Evolutionary conservation across 2,888 invertebrate species (phyloP), one percentile per base, ranked within the genome.

Genomic region (Leucoptera coffeella): DNA sequence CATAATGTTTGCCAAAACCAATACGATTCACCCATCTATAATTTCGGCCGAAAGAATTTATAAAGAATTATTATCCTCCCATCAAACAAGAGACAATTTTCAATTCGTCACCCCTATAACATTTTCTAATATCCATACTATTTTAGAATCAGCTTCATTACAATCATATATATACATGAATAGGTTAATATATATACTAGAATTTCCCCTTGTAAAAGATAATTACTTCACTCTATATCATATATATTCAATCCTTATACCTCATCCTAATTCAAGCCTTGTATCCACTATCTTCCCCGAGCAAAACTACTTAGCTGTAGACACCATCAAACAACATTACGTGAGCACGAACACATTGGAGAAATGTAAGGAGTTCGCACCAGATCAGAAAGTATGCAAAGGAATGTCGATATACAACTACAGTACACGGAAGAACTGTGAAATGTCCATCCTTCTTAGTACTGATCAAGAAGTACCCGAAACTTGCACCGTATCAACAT

Each of bases 281-380:
- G 15, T 22, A 11, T 22, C 27, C 15, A 30, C 30, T 4, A 30
- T 30, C 22, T 23, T 30, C 12, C 27, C 23, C 2, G 30, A 30
- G 27, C 27, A 27, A 15, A 30, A 12, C 5, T 27, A 30, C 11
- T 15, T 30, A 8, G 30, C 26, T 14, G 24, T 27, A 12, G 27
- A 23, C 11, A 19, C 20, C 19, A 29, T n/a, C 7, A 20, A 24
- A 24, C 27, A 27, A 14, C 30, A 30, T 9, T 30, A 30, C 14
- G 14, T 23, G 12, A 12, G 27, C 4, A 30, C 11, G 3, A 27
- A 14, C 23, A 13, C 15, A 4, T 25, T 30, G 22, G 17, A 15
- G 5, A 12, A 21, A n/a, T 30, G 28, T 19, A 30, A 30, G 20
- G 12, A 14, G 3, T 23, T 11, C 11, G 11, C 25, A 10, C 9